These are phyloP conservation scores for Cephus rjabovi DNA, from an alignment of 2,888 invertebrate species.

Conservation along the genomic window DNA sequence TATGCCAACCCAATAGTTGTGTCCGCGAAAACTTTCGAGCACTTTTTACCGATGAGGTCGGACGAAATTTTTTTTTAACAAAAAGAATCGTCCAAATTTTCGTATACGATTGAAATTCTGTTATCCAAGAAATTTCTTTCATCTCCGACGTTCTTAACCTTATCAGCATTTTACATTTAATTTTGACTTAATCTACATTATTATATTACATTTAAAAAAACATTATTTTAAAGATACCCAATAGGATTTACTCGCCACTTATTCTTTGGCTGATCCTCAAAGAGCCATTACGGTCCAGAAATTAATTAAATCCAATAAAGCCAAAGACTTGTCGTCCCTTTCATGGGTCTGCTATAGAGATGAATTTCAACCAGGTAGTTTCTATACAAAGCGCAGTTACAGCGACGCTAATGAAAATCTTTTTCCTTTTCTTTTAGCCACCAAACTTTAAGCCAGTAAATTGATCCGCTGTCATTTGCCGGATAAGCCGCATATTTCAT, in stretches of 20 bases:
- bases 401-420: background rate
- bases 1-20: background rate
- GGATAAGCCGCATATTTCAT: background rate
- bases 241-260: background rate
- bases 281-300: background rate
- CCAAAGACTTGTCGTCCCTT: background rate
- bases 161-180: background rate
- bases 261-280: background rate
- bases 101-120: background rate
- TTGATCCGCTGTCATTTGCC: background rate
- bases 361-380: background rate
- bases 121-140: background rate
- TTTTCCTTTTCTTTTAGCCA: background rate
- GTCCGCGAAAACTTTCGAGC: background rate
- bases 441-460: background rate
- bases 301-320: constrained; percentile 10
- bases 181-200: background rate
- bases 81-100: background rate
- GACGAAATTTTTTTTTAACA: no score
- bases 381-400: background rate
- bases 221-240: background rate
- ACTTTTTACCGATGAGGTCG: background rate
- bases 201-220: background rate
- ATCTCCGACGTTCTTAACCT: background rate
- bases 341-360: background rate